These are phyloP conservation scores for Cossypha caffra DNA, from an alignment of 2,797 vertebrate genomes.

Conservation along the genomic window DNA sequence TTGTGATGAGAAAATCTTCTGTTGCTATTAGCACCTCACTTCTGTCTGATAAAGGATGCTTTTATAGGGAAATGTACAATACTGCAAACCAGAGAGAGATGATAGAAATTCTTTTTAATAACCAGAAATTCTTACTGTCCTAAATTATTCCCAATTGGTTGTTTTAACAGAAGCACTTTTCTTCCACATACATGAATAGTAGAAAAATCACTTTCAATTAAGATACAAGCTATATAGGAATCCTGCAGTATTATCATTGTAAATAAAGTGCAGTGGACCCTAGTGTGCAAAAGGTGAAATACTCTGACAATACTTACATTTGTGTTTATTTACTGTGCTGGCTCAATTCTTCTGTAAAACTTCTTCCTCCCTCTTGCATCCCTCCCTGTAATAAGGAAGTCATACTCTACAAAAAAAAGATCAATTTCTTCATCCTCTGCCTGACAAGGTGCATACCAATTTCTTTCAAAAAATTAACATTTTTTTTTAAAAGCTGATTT, in stretches of 20 bases:
- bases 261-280: neutral
- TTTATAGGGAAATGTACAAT: neutral
- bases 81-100: neutral
- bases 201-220: neutral
- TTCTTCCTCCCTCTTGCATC: neutral
- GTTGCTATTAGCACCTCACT: neutral
- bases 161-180: neutral
- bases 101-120: neutral
- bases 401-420: neutral
- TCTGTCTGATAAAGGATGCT: neutral
- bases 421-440: neutral
- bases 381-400: neutral
- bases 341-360: neutral
- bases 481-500: neutral
- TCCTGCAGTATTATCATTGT: neutral
- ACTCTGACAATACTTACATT: neutral
- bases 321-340: neutral
- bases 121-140: neutral
- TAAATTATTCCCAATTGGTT: neutral
- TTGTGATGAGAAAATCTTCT: neutral
- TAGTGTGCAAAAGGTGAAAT: neutral
- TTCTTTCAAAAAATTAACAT: neutral
- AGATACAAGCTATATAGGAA: neutral
- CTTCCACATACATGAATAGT: neutral
- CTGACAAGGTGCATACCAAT: neutral